Conservation (phyloP, 2,113 vertebrate genomes). For the Orthonyx spaldingii region DNA sequence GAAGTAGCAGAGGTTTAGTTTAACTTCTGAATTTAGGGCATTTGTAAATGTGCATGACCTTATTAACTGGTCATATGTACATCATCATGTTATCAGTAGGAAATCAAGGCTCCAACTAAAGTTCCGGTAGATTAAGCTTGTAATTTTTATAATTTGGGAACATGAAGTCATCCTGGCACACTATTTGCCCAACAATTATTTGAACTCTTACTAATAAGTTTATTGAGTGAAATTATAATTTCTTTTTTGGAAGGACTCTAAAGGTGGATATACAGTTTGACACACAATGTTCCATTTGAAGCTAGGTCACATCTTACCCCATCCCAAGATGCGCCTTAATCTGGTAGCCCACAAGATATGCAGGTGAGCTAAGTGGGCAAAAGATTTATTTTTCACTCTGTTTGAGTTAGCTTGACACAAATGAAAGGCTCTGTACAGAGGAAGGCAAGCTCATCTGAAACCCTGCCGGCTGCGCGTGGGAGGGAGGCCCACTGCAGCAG, state of each 20-base stretch:
- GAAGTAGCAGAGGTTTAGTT: neutral
- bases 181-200: neutral
- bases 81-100: neutral
- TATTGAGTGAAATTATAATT: neutral
- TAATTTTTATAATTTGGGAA: neutral
- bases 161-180: neutral
- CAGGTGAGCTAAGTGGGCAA: neutral
- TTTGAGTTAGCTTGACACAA: neutral
- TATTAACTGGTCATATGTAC: neutral
- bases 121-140: neutral
- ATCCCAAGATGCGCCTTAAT: neutral
- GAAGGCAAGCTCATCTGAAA: neutral
- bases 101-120: neutral
- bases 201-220: neutral
- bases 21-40: neutral
- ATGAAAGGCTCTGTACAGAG: neutral
- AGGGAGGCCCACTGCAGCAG: neutral
- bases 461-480: neutral
- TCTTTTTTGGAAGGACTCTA: neutral
- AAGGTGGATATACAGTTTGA: neutral
- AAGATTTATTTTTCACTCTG: neutral
- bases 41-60: neutral
- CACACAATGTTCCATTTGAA: neutral
- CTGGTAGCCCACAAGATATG: rapidly evolving
- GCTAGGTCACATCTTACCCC: neutral